phyloP scores from a whole-genome alignment of 2,888 invertebrate species.

The Neoitamus cyanurus region DNA sequence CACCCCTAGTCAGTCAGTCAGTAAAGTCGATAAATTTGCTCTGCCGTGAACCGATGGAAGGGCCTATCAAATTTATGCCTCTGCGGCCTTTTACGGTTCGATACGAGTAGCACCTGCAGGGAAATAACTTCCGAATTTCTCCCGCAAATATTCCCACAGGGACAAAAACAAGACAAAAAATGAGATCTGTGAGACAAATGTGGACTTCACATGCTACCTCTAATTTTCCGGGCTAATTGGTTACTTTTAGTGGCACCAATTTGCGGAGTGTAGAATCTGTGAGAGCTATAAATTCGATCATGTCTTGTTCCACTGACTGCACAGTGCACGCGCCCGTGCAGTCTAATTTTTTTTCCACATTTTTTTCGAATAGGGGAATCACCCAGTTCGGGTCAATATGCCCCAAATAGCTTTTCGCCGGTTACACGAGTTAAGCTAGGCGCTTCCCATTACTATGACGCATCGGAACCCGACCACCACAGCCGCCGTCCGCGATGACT shows the following conservation, averaged over 20 bases:
- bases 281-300: not conserved
- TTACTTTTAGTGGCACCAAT: not conserved
- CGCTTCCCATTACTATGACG: not conserved
- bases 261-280: not conserved
- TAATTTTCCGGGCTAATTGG: not conserved
- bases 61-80: not conserved
- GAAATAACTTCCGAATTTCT: not conserved
- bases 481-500: not conserved
- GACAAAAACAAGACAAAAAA: not conserved
- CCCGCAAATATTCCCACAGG: not conserved
- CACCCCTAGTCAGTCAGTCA: not conserved
- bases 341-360: not conserved
- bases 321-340: not conserved
- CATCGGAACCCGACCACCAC: not conserved
- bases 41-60: not conserved
- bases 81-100: not conserved
- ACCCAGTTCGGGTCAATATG: not conserved
- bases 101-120: not conserved
- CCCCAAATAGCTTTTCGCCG: not conserved
- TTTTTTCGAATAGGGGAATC: not conserved
- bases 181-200: not conserved
- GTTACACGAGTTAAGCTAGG: not conserved
- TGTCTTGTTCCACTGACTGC: not conserved
- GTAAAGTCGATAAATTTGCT: not conserved
- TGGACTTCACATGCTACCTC: not conserved